Base-by-base conservation (phyloP, 2,113 vertebrate species). In the Lagopus leucura region DNA sequence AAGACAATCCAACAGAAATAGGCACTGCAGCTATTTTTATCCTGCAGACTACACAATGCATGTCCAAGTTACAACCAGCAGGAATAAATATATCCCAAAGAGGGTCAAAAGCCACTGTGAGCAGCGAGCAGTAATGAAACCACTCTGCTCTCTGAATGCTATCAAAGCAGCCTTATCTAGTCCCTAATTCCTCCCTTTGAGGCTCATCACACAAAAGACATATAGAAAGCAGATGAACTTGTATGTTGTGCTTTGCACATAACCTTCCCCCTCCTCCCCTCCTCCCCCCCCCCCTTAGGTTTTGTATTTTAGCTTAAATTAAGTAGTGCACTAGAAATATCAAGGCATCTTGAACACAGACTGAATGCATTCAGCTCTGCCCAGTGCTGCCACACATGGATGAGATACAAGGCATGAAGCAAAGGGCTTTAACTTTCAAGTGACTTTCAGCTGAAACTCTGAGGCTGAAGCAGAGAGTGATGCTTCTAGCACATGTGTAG, bases 1-100 rank as follows among this genome's bases (percentile, higher is more conserved):
- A 95, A 95, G 66, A 74, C 93, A 92, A 84, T 94, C 80, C 2
- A 88, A 96, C 92, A 96, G 93, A 95, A 96, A 97, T 96, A 97
- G 92, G 77, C 93, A 84, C 88, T 76, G 88, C 88, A 94, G 90
- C 88, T 96, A 96, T 97, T 96, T 95, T 95, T 95, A 88, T 57
- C 93, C 80, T 34, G 48, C 93, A 95, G 90, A 58, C 88, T 81
- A 72, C 90, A 96, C 90, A 86, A 45, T 61, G 82, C 0, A 2
- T 66, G 90, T 65, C 91, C 88, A 94, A 95, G 61, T 92, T 95
- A 88, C 88, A 90, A 94, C 76, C 83, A 16, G 85, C 36, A 90
- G 90, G 82, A 94, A 84, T 84, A 94, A 94, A 95, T 86, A 90
- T 16, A 92, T 75, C 86, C n/a, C 80, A 84, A 63, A 84, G 80